A percentile compares a stretch with the other conserved stretches of the same genome.
These are phyloP conservation scores for Ips typographus DNA, from an alignment of 1,140 invertebrate genomes.

Conservation along the genomic window DNA sequence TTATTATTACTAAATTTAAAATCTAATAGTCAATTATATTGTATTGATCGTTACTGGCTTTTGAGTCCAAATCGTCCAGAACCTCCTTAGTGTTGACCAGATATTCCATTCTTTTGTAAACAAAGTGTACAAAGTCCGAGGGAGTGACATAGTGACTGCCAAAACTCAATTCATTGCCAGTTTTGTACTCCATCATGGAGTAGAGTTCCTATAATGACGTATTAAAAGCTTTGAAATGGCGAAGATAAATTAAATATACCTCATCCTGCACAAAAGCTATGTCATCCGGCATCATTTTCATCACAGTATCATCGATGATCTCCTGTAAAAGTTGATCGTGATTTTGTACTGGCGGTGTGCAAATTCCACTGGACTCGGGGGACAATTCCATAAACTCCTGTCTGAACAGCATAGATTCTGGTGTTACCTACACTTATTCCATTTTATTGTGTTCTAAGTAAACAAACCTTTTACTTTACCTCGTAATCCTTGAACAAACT, in stretches of 20 bases:
- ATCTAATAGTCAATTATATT: conserved; percentile 11
- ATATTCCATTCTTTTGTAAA: conserved; percentile 5
- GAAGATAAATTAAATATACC: neutral
- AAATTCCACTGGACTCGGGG: neutral
- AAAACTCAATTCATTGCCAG: neutral
- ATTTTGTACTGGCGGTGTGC: neutral
- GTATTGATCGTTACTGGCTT: neutral
- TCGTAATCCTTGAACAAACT: conserved; percentile 7
- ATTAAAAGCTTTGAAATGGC: conserved; percentile 1
- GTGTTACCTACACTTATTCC: conserved; percentile 13
- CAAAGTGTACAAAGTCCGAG: conserved; percentile 1
- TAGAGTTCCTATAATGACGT: conserved; percentile 15
- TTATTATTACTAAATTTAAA: neutral
- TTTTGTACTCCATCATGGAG: conserved; percentile 4
- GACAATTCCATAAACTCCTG: conserved; percentile 5
- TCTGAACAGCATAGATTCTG: conserved; percentile 21
- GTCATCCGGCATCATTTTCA: conserved; percentile 23
- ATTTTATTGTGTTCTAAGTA: neutral
- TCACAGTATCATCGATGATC: conserved; percentile 24
- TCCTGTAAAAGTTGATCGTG: conserved; percentile 18
- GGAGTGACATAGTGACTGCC: neutral
- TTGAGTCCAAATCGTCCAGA: neutral
- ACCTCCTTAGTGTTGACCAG: neutral
- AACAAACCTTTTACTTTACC: neutral
- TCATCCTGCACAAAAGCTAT: conserved; percentile 15